These are phyloP conservation scores for Micoletzkya japonica DNA, from an alignment of 2,888 invertebrate genomes.

Conservation along the genomic window DNA sequence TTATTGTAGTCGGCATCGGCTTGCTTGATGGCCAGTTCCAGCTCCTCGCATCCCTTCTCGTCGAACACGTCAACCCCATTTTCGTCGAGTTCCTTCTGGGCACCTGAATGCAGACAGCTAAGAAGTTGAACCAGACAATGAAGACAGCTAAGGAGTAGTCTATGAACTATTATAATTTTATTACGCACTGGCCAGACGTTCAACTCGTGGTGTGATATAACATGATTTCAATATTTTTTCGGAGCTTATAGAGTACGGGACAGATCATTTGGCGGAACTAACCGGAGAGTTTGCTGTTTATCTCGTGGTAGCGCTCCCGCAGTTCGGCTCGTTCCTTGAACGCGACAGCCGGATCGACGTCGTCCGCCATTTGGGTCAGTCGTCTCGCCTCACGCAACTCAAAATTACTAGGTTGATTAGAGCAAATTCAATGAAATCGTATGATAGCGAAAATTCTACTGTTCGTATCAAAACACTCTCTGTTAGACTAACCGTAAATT, in stretches of 20 bases:
- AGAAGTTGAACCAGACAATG: not conserved
- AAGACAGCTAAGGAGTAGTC: too few species aligned
- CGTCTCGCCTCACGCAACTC: constrained; percentile 1
- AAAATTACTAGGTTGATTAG: too few species aligned
- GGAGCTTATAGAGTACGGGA: too few species aligned
- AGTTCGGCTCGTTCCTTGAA: constrained; percentile 20
- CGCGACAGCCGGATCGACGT: not conserved
- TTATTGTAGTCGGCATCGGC: constrained; percentile 7
- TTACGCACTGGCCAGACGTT: too few species aligned
- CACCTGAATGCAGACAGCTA: constrained; percentile 1
- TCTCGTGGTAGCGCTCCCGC: constrained; percentile 9
- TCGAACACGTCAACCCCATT: constrained; percentile 1
- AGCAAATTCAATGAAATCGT: too few species aligned
- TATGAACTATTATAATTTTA: too few species aligned
- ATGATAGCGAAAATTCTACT: too few species aligned
- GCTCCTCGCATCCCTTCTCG: constrained; percentile 10
- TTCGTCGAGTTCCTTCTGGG: constrained; percentile 12
- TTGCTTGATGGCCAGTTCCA: constrained; percentile 1
- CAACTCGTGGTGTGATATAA: too few species aligned
- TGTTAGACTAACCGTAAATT: too few species aligned
- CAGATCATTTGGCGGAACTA: too few species aligned
- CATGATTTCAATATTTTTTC: too few species aligned
- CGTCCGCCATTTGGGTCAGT: constrained; percentile 5
- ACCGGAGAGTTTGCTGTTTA: constrained; percentile 11
- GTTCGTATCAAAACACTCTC: too few species aligned